phyloP scores from a whole-genome alignment of 2,888 invertebrate genomes.

The Drosophila fungiperda region DNA sequence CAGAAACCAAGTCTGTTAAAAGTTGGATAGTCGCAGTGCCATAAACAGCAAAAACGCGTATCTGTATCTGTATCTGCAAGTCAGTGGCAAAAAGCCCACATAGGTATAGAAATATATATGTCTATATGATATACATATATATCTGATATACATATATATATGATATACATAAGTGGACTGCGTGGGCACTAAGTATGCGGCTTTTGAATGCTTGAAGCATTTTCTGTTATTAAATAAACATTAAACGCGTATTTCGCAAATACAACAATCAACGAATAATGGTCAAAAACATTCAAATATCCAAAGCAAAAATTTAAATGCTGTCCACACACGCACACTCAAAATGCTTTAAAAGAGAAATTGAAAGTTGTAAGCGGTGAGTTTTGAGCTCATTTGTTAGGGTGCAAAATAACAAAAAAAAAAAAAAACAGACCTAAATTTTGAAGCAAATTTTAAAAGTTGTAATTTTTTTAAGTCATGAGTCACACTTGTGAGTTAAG shows the following conservation, averaged over 20 bases:
- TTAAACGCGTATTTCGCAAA: slow-evolving; percentile 50
- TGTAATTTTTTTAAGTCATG: slow-evolving; percentile 17
- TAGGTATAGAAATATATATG: slow-evolving; percentile 8
- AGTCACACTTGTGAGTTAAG: slow-evolving; percentile 25
- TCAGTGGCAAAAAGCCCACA: slow-evolving; percentile 40
- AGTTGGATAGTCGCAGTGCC: slow-evolving; percentile 54
- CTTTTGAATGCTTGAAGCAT: slow-evolving; percentile 42
- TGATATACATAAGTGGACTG: slow-evolving; percentile 34
- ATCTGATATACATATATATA: not conserved
- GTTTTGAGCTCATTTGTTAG: slow-evolving; percentile 16
- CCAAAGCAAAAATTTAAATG: slow-evolving; percentile 44
- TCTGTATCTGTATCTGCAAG: slow-evolving; percentile 31
- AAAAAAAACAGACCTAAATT: slow-evolving; percentile 15
- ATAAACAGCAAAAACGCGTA: slow-evolving; percentile 60
- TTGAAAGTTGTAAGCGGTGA: slow-evolving; percentile 48
- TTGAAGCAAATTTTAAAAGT: slow-evolving; percentile 20
- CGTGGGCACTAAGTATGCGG: slow-evolving; percentile 76
- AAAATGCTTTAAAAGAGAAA: slow-evolving; percentile 49
- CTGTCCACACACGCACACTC: slow-evolving; percentile 42
- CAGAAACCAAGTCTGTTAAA: slow-evolving; percentile 45
- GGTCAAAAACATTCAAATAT: slow-evolving; percentile 25
- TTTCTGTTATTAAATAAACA: slow-evolving; percentile 68
- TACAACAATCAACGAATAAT: slow-evolving; percentile 21
- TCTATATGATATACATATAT: slow-evolving; percentile 9
- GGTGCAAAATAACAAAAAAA: slow-evolving; percentile 1